Conservation (phyloP, 2,797 vertebrate genomes). For the Parambassis ranga region DNA sequence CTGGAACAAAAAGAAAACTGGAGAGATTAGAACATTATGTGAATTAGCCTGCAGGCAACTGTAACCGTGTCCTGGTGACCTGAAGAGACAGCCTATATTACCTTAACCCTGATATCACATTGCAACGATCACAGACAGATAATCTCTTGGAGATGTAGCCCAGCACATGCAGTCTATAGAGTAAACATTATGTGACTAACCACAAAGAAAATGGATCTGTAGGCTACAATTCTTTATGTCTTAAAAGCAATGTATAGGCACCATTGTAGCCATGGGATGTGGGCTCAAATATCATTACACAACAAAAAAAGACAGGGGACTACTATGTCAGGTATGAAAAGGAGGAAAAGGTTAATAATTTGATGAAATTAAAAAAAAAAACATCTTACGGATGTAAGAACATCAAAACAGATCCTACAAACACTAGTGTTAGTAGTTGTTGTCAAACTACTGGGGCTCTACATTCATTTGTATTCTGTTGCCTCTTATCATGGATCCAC, state of each 20-base stretch:
- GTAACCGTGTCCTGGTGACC: constrained; percentile 39
- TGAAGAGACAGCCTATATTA: constrained; percentile 19
- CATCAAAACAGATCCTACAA: constrained; percentile 5
- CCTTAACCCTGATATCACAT: constrained; percentile 54
- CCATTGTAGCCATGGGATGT: constrained; percentile 34
- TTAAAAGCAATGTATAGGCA: constrained; percentile 22
- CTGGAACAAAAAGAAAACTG: constrained; percentile 68
- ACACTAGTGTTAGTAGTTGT: neutral
- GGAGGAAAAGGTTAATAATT: neutral
- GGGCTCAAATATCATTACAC: constrained; percentile 44
- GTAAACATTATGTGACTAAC: constrained; percentile 11
- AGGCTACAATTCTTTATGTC: constrained; percentile 37
- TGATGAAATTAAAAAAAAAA: neutral
- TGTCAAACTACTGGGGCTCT: neutral
- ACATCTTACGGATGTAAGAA: neutral
- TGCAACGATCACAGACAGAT: constrained; percentile 44
- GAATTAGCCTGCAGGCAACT: constrained; percentile 25
- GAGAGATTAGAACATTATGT: constrained; percentile 15
- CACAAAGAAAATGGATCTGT: constrained; percentile 38
- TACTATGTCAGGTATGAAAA: neutral
- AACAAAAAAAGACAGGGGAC: neutral
- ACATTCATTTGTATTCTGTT: neutral
- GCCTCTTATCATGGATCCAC: neutral
- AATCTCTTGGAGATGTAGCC: constrained; percentile 32
- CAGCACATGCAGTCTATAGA: constrained; percentile 19